Percentiles rank a stretch among this genome's conserved stretches.
These are phyloP conservation scores for Egretta garzetta DNA, from an alignment of 2,113 vertebrate genomes.

Conservation along the genomic window DNA sequence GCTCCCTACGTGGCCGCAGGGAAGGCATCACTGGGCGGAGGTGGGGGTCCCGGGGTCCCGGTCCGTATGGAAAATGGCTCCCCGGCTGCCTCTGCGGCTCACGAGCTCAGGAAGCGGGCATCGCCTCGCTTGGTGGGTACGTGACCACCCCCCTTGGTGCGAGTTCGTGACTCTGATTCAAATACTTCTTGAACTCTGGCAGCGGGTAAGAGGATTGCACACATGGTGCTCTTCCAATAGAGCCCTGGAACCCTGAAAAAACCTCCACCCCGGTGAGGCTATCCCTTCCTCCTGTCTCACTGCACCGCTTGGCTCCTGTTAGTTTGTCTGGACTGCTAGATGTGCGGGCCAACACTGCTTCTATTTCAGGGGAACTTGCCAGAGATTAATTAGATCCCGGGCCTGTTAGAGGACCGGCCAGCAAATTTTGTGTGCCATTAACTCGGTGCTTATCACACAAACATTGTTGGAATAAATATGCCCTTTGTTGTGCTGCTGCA, in stretches of 20 bases:
- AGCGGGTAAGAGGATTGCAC: not conserved
- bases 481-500: not conserved
- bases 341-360: slow-evolving; percentile 12
- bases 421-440: slow-evolving; percentile 38
- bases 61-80: rapidly evolving
- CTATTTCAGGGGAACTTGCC: slow-evolving; percentile 27
- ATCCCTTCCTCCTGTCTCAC: not conserved
- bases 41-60: rapidly evolving
- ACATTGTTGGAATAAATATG: not conserved
- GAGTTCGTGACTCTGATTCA: not conserved
- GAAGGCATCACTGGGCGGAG: not conserved
- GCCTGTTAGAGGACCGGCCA: not conserved
- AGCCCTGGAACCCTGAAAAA: not conserved
- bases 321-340: not conserved
- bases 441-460: not conserved
- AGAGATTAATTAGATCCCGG: slow-evolving; percentile 62
- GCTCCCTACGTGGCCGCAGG: not conserved
- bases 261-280: not conserved
- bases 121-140: rapidly evolving
- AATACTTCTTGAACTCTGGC: not conserved
- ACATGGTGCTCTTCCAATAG: not conserved
- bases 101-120: rapidly evolving
- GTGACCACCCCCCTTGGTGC: not conserved
- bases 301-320: not conserved
- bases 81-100: not conserved